Evolutionary conservation across 2,797 vertebrate genomes (phyloP).

Genomic region (Tenualosa thibaudeaui): DNA sequence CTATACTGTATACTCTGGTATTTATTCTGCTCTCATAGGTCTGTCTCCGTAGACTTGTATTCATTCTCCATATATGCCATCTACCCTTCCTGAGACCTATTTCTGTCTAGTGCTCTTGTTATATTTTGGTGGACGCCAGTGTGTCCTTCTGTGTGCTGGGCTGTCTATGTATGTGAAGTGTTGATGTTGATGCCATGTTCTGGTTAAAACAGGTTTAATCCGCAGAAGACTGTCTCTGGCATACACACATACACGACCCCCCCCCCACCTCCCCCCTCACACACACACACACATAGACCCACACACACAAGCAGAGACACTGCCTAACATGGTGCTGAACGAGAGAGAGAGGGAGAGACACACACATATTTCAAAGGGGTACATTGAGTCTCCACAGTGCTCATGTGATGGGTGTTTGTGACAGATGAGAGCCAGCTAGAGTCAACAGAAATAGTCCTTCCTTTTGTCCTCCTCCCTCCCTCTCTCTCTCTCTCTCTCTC

Average conservation of each 20-base stretch:
- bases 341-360: not conserved
- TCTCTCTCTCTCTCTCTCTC: not conserved
- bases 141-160: not conserved
- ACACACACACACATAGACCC: not conserved
- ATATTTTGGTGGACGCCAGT: not conserved
- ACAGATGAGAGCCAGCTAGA: not conserved
- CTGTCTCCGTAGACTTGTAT: not conserved
- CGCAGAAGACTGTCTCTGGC: not conserved
- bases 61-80: not conserved
- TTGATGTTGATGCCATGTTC: not conserved
- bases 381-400: not conserved
- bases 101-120: not conserved
- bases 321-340: slow-evolving; percentile 35
- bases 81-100: not conserved
- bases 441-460: not conserved
- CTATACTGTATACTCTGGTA: too few species aligned
- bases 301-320: slow-evolving; percentile 1
- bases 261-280: not conserved
- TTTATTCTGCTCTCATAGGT: not conserved
- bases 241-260: not conserved
- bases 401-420: not conserved
- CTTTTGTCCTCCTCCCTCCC: not conserved
- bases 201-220: not conserved
- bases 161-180: not conserved
- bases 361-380: not conserved